Conservation (phyloP, 2,113 vertebrate genomes). For the Leucoraja erinaceus region DNA sequence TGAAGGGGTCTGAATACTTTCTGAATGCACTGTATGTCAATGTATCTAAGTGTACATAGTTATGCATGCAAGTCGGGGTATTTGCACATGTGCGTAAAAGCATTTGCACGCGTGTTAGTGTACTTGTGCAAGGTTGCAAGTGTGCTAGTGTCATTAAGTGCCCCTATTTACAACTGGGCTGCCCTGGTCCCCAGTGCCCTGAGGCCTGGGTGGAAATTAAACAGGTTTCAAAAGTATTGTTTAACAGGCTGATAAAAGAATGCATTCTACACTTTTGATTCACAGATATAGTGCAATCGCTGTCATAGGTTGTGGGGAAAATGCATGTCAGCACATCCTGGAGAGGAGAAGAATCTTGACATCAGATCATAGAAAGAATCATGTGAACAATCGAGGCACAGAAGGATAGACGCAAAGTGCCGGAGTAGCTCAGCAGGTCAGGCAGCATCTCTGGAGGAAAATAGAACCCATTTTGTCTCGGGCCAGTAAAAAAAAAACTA, state of each 20-base stretch:
- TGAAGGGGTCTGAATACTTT: too few species aligned
- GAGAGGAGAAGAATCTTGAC: too few species aligned
- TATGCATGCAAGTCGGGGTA: too few species aligned
- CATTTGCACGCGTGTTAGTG: not conserved
- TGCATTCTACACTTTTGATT: not conserved
- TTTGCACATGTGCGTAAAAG: too few species aligned
- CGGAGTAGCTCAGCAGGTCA: too few species aligned
- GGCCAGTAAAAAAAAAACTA: too few species aligned
- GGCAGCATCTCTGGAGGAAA: too few species aligned
- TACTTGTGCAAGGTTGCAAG: not conserved
- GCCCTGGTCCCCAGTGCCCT: not conserved
- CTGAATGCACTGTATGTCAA: not conserved
- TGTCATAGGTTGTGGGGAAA: not conserved
- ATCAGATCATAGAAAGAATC: not conserved
- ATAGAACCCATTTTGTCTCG: too few species aligned
- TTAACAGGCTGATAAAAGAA: too few species aligned
- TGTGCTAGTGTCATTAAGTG: not conserved
- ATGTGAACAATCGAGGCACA: too few species aligned
- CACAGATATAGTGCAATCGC: not conserved
- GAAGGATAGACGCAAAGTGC: too few species aligned
- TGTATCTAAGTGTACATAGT: not conserved
- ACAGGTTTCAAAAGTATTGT: not conserved
- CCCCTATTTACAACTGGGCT: not conserved
- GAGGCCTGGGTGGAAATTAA: not conserved
- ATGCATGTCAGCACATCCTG: too few species aligned